These are phyloP conservation scores for Mamestra brassicae DNA, from an alignment of 2,888 invertebrate species.

Conservation along the genomic window DNA sequence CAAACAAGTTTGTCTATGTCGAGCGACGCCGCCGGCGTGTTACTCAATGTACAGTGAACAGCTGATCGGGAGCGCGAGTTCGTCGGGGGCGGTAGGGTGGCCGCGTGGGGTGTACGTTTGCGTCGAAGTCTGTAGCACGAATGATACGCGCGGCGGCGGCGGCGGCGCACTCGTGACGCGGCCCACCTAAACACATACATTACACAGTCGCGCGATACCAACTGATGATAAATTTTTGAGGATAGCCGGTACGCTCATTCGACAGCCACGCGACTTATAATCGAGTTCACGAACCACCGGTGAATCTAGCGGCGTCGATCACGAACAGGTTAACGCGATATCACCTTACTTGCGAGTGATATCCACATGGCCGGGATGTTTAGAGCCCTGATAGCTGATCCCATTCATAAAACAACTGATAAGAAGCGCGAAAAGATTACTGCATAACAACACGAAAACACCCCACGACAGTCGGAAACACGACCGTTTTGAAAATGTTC, in stretches of 20 bases:
- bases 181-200: constrained; percentile 81
- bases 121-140: constrained; percentile 85
- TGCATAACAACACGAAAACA: constrained; percentile 24
- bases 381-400: constrained; percentile 63
- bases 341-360: constrained; percentile 77
- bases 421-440: constrained; percentile 22
- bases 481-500: background rate
- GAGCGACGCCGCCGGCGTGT: constrained; percentile 70
- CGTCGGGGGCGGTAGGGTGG: constrained; percentile 71
- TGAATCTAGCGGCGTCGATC: constrained; percentile 74
- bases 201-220: constrained; percentile 80
- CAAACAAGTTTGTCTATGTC: constrained; percentile 73
- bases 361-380: constrained; percentile 71
- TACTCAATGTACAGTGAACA: constrained; percentile 75
- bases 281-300: constrained; percentile 78
- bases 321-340: constrained; percentile 77
- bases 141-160: constrained; percentile 83
- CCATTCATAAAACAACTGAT: constrained; percentile 66
- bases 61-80: constrained; percentile 83
- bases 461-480: background rate
- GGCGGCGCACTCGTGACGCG: constrained; percentile 87
- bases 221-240: constrained; percentile 82
- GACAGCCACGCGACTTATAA: constrained; percentile 83
- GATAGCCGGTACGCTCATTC: constrained; percentile 83
- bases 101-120: constrained; percentile 80